Percentiles rank a stretch among this genome's conserved stretches.
These are phyloP conservation scores for Fabriciana adippe DNA, from an alignment of 2,888 invertebrate genomes.

Conservation along the genomic window DNA sequence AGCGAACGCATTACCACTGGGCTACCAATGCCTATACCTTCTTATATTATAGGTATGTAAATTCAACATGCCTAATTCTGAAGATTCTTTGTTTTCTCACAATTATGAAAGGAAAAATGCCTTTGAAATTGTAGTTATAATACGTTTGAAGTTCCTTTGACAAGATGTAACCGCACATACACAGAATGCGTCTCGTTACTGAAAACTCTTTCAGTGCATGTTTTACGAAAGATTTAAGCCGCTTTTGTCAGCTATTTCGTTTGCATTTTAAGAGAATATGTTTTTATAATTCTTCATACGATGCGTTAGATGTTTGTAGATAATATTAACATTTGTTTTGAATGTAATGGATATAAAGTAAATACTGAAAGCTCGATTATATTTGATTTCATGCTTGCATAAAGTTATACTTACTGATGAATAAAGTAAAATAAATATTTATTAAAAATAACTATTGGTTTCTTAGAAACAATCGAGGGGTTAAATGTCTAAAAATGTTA, in stretches of 20 bases:
- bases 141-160: slow-evolving; percentile 13
- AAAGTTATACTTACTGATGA: no score
- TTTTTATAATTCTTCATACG: slow-evolving; percentile 6
- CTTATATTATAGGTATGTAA: not conserved
- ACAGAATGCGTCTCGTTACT: slow-evolving; percentile 24
- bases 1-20: no score
- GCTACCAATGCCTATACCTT: no score
- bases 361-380: no score
- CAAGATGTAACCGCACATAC: slow-evolving; percentile 12
- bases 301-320: not conserved
- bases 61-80: slow-evolving; percentile 13
- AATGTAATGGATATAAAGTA: no score
- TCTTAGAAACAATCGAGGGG: no score
- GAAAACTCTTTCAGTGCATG: slow-evolving; percentile 19
- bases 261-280: slow-evolving; percentile 7
- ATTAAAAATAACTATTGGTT: no score
- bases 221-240: slow-evolving; percentile 22
- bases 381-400: no score
- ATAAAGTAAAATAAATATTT: no score
- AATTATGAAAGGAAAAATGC: slow-evolving; percentile 15
- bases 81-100: slow-evolving; percentile 12
- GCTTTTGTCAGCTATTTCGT: slow-evolving; percentile 22
- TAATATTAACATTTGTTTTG: not conserved
- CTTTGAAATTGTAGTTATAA: slow-evolving; percentile 4
- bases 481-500: no score